phyloP scores from a whole-genome alignment of 2,888 invertebrate species.

The Rhopalosiphum nymphaeae region DNA sequence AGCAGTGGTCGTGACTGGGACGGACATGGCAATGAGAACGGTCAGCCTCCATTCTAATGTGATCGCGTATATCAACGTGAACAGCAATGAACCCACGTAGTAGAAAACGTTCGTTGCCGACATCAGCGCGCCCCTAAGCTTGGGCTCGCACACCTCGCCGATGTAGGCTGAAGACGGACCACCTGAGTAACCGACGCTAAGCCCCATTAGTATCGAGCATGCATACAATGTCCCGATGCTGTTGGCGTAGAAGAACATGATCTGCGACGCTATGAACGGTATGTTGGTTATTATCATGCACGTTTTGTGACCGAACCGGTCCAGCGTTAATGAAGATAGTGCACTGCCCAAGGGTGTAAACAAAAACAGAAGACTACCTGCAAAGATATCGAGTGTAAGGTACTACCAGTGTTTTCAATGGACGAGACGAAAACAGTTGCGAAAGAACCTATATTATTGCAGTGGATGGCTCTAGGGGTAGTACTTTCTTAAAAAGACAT shows the following conservation, averaged over 20 bases:
- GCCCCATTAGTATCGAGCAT: constrained; percentile 39
- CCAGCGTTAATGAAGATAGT: constrained; percentile 9
- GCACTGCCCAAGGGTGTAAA: constrained; percentile 38
- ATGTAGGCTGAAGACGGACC: constrained; percentile 76
- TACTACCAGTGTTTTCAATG: neutral
- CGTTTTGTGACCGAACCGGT: constrained; percentile 25
- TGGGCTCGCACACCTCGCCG: constrained; percentile 75
- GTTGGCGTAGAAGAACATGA: constrained; percentile 40
- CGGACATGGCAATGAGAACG: neutral
- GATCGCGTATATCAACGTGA: constrained; percentile 3
- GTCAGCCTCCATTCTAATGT: constrained; percentile 45
- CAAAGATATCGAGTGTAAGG: neutral
- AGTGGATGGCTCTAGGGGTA: neutral
- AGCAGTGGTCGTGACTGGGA: constrained; percentile 23
- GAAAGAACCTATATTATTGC: neutral
- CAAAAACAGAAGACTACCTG: constrained; percentile 54
- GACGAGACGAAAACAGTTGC: neutral
- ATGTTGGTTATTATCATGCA: constrained; percentile 49
- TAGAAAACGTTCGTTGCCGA: constrained; percentile 73
- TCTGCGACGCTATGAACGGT: constrained; percentile 31
- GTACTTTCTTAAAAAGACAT: neutral
- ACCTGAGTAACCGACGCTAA: constrained; percentile 74
- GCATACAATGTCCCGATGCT: constrained; percentile 19
- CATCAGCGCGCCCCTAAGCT: constrained; percentile 74
- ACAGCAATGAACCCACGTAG: constrained; percentile 70